A percentile compares a stretch with the other conserved stretches of the same genome.
Evolutionary conservation across 2,888 invertebrate species (phyloP).

Genomic region (Noctua pronuba): DNA sequence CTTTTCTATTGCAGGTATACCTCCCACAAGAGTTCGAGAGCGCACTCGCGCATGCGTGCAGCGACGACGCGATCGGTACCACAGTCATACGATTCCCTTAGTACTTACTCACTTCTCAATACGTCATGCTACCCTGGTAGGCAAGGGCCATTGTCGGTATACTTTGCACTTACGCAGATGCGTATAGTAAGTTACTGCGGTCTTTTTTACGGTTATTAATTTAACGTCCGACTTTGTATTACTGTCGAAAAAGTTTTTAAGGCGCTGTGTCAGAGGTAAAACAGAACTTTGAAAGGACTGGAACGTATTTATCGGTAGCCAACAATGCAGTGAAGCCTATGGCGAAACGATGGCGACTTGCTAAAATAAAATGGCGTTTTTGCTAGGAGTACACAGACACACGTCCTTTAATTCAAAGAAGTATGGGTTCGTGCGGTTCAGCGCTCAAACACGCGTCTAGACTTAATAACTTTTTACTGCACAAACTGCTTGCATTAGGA

Average conservation of each 20-base stretch:
- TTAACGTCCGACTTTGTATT: not conserved
- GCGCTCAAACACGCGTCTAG: not conserved
- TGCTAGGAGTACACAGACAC: not conserved
- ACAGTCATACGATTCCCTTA: constrained; percentile 87
- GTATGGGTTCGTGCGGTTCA: not conserved
- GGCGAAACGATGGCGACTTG: not conserved
- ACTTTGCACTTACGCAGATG: not conserved
- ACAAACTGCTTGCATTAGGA: not conserved
- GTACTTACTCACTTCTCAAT: constrained; percentile 16
- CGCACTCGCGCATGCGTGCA: constrained; percentile 87
- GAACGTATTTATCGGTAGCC: not conserved
- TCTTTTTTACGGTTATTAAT: not conserved
- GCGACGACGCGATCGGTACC: constrained; percentile 85
- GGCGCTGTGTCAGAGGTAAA: not conserved
- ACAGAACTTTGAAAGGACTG: not conserved
- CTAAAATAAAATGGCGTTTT: not conserved
- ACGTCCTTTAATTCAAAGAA: not conserved
- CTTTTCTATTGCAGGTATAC: constrained; percentile 77
- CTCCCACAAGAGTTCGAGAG: constrained; percentile 86
- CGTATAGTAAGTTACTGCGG: not conserved
- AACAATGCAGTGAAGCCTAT: not conserved
- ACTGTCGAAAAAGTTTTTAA: not conserved
- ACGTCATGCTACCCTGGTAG: constrained; percentile 49
- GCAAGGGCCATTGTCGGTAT: not conserved
- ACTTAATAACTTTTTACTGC: not conserved